Conservation (phyloP, 2,113 vertebrate species). For the Psittacula cyanocephala region DNA sequence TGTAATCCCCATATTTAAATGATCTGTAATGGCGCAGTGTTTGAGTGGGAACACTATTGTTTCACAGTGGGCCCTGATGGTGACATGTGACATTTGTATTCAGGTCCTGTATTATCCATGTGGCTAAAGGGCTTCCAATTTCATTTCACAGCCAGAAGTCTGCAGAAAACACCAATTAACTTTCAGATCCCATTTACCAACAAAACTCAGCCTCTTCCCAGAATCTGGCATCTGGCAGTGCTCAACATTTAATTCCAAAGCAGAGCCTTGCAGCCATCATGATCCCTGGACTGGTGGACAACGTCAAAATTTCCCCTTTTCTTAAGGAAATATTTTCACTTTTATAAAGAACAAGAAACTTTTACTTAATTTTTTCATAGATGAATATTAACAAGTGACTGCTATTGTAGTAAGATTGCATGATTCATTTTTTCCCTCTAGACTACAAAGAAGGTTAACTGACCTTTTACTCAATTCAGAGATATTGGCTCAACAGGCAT, state of each 20-base stretch:
- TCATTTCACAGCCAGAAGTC: constrained; percentile 81
- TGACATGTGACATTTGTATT: constrained; percentile 80
- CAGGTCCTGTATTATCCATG: constrained; percentile 77
- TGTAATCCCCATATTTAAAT: constrained; percentile 80
- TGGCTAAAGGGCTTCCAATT: constrained; percentile 83
- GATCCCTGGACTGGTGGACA: constrained; percentile 27
- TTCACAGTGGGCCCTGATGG: constrained; percentile 73
- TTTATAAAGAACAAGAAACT: constrained; percentile 39
- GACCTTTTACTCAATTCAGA: constrained; percentile 3
- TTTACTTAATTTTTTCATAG: constrained; percentile 44
- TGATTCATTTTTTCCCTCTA: neutral
- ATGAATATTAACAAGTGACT: constrained; percentile 14
- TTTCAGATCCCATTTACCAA: constrained; percentile 78
- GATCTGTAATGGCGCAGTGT: constrained; percentile 71
- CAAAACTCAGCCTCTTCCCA: constrained; percentile 74
- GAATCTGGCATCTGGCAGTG: constrained; percentile 72
- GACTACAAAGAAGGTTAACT: neutral
- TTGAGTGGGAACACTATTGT: constrained; percentile 72
- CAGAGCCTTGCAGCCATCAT: constrained; percentile 52
- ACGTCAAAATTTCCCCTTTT: constrained; percentile 47
- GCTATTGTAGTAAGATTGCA: neutral
- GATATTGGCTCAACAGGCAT: neutral
- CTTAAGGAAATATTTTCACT: constrained; percentile 32
- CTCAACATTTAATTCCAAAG: constrained; percentile 74
- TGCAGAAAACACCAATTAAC: constrained; percentile 82